A percentile compares a stretch with the other conserved stretches of the same genome.
Conservation (phyloP, 2,113 vertebrate genomes). For the Willisornis vidua region DNA sequence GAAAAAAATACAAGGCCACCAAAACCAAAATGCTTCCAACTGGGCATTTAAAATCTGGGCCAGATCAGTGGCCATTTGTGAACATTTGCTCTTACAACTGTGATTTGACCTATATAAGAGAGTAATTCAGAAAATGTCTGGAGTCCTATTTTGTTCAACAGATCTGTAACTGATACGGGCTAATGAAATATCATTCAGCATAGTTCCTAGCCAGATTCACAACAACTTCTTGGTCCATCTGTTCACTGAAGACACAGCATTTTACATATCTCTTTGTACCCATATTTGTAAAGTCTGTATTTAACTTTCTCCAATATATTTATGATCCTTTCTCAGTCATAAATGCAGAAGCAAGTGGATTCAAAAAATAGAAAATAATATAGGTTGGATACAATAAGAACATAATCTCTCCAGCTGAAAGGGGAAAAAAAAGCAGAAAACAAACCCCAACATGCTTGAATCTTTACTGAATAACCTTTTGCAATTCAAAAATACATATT, state of each 20-base stretch:
- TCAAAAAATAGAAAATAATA: neutral
- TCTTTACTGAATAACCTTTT: neutral
- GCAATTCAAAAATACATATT: neutral
- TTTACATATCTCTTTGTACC: constrained; percentile 65
- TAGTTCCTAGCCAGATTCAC: constrained; percentile 66
- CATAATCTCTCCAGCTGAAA: neutral
- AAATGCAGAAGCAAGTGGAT: neutral
- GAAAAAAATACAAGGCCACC: neutral
- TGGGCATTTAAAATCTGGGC: constrained; percentile 45
- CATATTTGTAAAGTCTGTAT: constrained; percentile 54
- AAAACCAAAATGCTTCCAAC: constrained; percentile 17
- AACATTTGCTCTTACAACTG: constrained; percentile 68
- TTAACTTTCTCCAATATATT: constrained; percentile 50
- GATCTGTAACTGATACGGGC: constrained; percentile 62
- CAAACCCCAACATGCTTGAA: neutral
- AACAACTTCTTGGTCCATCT: constrained; percentile 70
- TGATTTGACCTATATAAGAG: constrained; percentile 62
- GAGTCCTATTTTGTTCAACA: constrained; percentile 64
- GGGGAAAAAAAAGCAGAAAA: neutral
- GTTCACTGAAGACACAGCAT: constrained; percentile 62
- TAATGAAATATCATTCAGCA: constrained; percentile 68
- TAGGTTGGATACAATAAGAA: neutral
- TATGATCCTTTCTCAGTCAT: constrained; percentile 7
- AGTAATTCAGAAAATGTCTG: constrained; percentile 65
- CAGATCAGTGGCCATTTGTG: constrained; percentile 35